Evolutionary conservation across 2,113 vertebrate genomes (phyloP), one percentile per base, ranked within the genome.

Genomic region (Eulacestoma nigropectus): DNA sequence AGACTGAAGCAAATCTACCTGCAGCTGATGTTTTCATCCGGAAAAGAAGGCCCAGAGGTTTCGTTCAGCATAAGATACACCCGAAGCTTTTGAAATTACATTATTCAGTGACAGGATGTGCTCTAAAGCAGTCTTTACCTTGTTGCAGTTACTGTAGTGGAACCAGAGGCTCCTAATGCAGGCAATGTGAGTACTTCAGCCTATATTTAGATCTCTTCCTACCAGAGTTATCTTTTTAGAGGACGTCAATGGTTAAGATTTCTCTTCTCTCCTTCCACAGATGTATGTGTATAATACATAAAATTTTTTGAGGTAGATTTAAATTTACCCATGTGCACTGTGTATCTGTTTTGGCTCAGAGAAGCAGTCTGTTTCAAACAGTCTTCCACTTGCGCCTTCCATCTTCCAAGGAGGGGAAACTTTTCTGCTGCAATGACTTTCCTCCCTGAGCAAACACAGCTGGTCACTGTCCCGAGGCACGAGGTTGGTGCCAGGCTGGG

Each of bases 381-480:
- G 2, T 49, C 30, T 91, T 82, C 13, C 11, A n/a, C 21, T 62
- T 57, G 16, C 33, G 46, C 29, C 16, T 84, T 90, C 44, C 12
- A 8, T 35, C 60, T 78, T 89, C 42, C 44, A 35, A 73, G 37
- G 23, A 60, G 8, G 21, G 15, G 49, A 73, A 63, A 14, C n/a
- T 32, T 4, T 78, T 11, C 62, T 83, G 41, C 25, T 56, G 25
- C 16, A 11, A 6, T 50, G 32, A 6, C 30, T 73, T 79, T 85
- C 11, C 13, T 62, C 18, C 35, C 74, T 53, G 70, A 85, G 74
- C 50, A 65, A 47, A 69, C 30, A 33, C 76, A 86, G 49, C 67
- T 69, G 69, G 30, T 12, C 44, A 2, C 25, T 30, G 13, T 53
- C 37, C 30, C 0, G 0, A 52, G 70, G 27, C 35, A 30, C 0